Evolutionary conservation across 2,797 vertebrate genomes (phyloP).

Genomic region (Apogon hyalosoma): DNA sequence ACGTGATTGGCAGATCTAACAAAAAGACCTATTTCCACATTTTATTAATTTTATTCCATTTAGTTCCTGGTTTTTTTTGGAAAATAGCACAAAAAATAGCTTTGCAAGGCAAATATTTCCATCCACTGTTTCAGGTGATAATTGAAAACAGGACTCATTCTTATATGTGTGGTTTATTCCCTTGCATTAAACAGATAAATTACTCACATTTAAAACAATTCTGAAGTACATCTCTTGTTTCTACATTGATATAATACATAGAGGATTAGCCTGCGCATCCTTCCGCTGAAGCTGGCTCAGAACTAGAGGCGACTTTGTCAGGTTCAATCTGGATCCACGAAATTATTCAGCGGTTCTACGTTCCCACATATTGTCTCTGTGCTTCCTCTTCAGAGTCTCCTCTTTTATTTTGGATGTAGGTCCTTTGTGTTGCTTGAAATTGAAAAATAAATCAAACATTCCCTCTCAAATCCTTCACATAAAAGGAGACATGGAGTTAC

Average conservation of each 20-base stretch:
- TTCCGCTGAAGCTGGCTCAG: conserved; percentile 46
- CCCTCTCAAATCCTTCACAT: conserved; percentile 70
- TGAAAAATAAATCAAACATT: conserved; percentile 55
- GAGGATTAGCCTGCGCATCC: conserved; percentile 39
- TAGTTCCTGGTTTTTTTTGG: not conserved
- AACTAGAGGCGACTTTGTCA: conserved; percentile 16
- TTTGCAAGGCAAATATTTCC: not conserved
- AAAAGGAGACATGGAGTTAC: conserved; percentile 79
- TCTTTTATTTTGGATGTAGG: conserved; percentile 24
- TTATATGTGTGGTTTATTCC: conserved; percentile 82
- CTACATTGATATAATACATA: conserved; percentile 78
- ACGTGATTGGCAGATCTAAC: not conserved
- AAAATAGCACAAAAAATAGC: conserved; percentile 3
- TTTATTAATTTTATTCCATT: not conserved
- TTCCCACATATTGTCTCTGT: conserved; percentile 32
- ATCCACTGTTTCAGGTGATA: conserved; percentile 17
- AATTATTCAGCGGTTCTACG: conserved; percentile 17
- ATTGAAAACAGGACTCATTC: conserved; percentile 56
- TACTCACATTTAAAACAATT: conserved; percentile 86
- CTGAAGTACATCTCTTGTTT: conserved; percentile 79
- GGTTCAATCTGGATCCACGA: conserved; percentile 38
- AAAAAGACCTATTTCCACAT: not conserved
- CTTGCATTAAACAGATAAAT: conserved; percentile 86
- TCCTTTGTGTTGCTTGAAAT: conserved; percentile 47
- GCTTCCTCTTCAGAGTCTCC: conserved; percentile 33